These are phyloP conservation scores for Blastobasis adustella DNA, from an alignment of 2,888 invertebrate genomes.

Conservation along the genomic window DNA sequence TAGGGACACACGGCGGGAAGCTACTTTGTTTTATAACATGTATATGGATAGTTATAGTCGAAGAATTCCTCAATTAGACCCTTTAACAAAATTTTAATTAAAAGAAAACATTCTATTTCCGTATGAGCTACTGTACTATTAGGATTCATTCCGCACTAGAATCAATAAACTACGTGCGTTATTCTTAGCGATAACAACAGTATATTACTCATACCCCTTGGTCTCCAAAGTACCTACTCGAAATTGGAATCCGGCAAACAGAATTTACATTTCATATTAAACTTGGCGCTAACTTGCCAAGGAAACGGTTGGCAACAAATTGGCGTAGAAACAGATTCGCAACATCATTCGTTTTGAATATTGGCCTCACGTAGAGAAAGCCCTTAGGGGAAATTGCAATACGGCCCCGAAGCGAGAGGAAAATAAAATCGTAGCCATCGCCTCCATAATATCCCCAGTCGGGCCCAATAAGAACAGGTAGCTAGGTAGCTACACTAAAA, in stretches of 20 bases:
- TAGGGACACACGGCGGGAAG: no score
- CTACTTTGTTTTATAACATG: no score
- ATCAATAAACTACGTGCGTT: no score
- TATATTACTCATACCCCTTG: no score
- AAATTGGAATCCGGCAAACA: slow-evolving; percentile 47
- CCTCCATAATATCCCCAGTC: slow-evolving; percentile 54
- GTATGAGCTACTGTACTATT: no score
- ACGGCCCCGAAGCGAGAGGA: slow-evolving; percentile 39
- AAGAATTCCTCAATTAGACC: no score
- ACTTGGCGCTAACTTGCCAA: slow-evolving; percentile 40
- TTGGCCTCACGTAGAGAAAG: slow-evolving; percentile 60
- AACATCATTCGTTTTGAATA: slow-evolving; percentile 66
- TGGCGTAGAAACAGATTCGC: slow-evolving; percentile 58
- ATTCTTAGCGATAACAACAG: no score
- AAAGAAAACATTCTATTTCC: no score
- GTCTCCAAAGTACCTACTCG: slow-evolving; percentile 13
- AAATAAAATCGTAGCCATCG: slow-evolving; percentile 60
- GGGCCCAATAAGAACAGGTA: slow-evolving; percentile 49
- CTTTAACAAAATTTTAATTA: no score
- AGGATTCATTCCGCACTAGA: no score
- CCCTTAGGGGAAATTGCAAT: slow-evolving; percentile 59
- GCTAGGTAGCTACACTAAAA: slow-evolving; percentile 41
- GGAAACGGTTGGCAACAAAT: slow-evolving; percentile 35
- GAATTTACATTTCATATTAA: slow-evolving; percentile 48
- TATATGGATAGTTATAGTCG: no score